Evolutionary conservation across 2,888 invertebrate species (phyloP).

Genomic region (Labia minor): DNA sequence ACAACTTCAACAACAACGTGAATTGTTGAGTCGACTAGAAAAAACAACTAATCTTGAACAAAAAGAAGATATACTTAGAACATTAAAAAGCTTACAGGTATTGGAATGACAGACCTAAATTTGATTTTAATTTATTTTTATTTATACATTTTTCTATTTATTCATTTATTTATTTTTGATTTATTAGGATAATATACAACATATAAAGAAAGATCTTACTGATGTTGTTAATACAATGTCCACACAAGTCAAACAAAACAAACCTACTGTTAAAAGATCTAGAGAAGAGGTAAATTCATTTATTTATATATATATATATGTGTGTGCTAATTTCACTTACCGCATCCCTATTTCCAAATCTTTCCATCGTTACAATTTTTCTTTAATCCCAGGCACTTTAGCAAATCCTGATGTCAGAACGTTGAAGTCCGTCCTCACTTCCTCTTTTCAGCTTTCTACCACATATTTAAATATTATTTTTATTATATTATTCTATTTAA

Average conservation of each 20-base stretch:
- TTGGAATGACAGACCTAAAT: too few relatives aligned
- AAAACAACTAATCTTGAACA: constrained; percentile 62
- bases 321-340: too few relatives aligned
- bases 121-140: not conserved
- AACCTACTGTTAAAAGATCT: constrained; percentile 48
- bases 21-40: constrained; percentile 71
- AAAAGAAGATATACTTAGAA: constrained; percentile 60
- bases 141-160: not conserved
- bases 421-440: too few relatives aligned
- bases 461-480: too few relatives aligned
- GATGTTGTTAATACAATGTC: constrained; percentile 31
- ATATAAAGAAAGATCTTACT: constrained; percentile 55
- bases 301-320: not conserved
- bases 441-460: too few relatives aligned
- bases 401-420: too few relatives aligned
- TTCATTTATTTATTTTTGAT: not conserved
- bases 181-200: constrained; percentile 67
- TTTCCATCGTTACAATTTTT: too few relatives aligned
- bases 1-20: constrained; percentile 77
- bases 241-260: constrained; percentile 30
- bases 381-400: too few relatives aligned
- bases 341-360: too few relatives aligned
- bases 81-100: constrained; percentile 57
- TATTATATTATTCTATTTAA: too few relatives aligned
- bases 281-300: constrained; percentile 50